Evolutionary conservation across 2,113 vertebrate genomes (phyloP).

Genomic region (Gymnorhina tibicen): DNA sequence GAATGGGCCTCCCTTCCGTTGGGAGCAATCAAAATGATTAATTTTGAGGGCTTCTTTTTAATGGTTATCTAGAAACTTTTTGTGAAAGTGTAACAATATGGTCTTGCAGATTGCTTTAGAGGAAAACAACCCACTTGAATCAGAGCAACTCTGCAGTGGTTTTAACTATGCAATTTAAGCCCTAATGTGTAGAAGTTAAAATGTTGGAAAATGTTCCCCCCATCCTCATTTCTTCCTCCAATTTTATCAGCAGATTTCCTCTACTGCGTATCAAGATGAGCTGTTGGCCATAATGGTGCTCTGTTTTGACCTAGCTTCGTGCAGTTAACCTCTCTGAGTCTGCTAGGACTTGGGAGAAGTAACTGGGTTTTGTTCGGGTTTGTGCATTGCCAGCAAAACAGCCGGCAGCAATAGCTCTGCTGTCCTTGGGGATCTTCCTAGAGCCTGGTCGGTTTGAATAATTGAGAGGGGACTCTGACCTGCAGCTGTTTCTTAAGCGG

Average conservation of each 20-base stretch:
- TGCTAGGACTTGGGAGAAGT: not conserved
- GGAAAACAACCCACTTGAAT: not conserved
- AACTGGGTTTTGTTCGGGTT: not conserved
- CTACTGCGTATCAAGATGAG: not conserved
- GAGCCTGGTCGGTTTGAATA: not conserved
- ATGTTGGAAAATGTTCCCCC: not conserved
- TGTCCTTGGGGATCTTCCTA: not conserved
- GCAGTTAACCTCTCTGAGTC: not conserved
- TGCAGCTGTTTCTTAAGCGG: constrained; percentile 44
- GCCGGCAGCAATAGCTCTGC: not conserved
- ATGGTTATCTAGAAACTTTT: not conserved
- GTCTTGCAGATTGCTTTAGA: not conserved
- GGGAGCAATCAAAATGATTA: not conserved
- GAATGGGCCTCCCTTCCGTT: not conserved
- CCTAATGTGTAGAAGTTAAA: not conserved
- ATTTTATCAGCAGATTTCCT: not conserved
- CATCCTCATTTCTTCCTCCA: not conserved
- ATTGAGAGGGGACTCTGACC: constrained; percentile 38
- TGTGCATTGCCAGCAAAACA: constrained; percentile 21
- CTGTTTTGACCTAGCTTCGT: not conserved
- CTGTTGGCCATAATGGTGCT: not conserved
- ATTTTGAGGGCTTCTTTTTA: not conserved
- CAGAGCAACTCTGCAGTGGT: not conserved
- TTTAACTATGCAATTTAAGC: not conserved
- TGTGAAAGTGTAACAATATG: not conserved